These are phyloP conservation scores for Patella pellucida DNA, from an alignment of 2,888 invertebrate genomes.

Conservation along the genomic window DNA sequence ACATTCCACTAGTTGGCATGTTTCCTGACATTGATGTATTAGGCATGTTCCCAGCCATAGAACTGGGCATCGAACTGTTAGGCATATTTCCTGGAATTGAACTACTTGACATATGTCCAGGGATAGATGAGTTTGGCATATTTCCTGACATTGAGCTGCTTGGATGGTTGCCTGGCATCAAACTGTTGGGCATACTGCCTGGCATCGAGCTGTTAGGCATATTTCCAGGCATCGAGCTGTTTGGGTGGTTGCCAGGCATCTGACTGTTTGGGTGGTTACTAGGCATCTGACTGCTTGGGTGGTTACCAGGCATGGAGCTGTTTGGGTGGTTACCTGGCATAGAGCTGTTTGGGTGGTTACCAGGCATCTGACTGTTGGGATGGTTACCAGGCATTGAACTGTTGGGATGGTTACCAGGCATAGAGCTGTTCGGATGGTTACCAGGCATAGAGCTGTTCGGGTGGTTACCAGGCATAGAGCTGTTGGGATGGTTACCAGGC, in stretches of 20 bases:
- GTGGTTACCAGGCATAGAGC: constrained; percentile 10
- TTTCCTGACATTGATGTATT: background rate
- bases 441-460: background rate
- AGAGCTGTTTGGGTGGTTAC: background rate
- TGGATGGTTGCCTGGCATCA: background rate
- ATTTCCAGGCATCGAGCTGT: background rate
- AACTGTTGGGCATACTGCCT: background rate
- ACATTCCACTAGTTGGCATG: constrained; percentile 19
- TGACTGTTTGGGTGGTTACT: background rate
- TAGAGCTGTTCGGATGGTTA: background rate
- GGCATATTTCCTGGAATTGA: constrained; percentile 11
- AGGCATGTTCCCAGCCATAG: background rate
- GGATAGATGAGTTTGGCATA: background rate
- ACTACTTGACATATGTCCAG: constrained; percentile 5
- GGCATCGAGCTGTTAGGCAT: background rate
- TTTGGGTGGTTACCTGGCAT: background rate
- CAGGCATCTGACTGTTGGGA: background rate
- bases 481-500: constrained; percentile 13
- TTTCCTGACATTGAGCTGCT: background rate
- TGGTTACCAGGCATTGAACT: background rate
- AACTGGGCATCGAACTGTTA: constrained; percentile 37
- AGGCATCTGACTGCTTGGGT: background rate
- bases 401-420: background rate
- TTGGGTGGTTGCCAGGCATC: background rate
- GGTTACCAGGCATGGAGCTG: background rate